Base-by-base conservation (phyloP, 2,113 vertebrate species). In the Vanacampus margaritifer region DNA sequence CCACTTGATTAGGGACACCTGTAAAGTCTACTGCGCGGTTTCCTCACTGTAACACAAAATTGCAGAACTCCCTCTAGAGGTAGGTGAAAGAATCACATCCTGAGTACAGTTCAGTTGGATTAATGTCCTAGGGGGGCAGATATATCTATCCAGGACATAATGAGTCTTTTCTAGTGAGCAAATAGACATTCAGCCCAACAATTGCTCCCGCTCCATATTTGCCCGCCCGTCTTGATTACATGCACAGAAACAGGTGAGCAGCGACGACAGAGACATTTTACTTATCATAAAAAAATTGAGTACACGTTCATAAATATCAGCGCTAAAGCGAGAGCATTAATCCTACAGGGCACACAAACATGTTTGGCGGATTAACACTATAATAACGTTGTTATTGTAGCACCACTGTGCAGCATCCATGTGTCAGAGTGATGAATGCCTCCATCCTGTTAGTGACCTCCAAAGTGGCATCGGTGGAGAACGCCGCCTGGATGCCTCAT, bases 351-450 rank as follows among this genome's bases (percentile, higher is more conserved):
- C 75, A 63, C 59, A 63, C 24, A 63, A 28, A 73, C 45, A 67
- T 69, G 58, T 74, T 67, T 59, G 54, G 39, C 50, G 69, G 66
- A 79, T 76, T 77, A 79, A 78, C 72, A 79, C 73, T 73, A 68
- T 62, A 70, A 56, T 59, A 46, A 32, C 36, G 64, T 36, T 46
- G 46, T 23, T 66, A 28, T 72, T 36, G 37, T 23, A 62, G 39
- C 70, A 21, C 70, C 69, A 80, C 82, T 60, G 79, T 65, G 54
- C 77, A 72, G 80, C 69, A 72, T 80, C 63, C 83, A 80, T 65
- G 72, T 75, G 79, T 85, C 73, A 79, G 64, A 76, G 82, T 84
- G 76, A 90, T 91, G 84, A 91, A 90, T 88, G 71, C 72, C 56
- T 82, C 79, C 79, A 86, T 88, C 85, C 80, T 75, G 65, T 69